Evolutionary conservation across 1,140 invertebrate genomes (phyloP), one percentile per base, ranked within the genome.

Genomic region (Macrotrachela quadricornifera): DNA sequence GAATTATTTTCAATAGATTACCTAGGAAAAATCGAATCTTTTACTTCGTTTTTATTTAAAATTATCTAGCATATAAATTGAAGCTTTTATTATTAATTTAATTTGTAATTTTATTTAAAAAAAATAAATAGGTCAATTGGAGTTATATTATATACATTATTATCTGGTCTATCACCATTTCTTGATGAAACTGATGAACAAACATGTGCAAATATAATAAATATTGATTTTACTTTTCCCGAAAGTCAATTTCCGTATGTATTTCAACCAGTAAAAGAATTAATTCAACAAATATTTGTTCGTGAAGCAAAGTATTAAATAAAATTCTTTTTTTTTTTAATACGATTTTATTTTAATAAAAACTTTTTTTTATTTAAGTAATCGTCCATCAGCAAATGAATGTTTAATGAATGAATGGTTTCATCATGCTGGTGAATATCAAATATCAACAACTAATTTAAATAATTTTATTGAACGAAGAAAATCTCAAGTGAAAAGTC

Each of bases 111-210:
- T n/a, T n/a, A n/a, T n/a, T n/a, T n/a, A n/a, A n/a, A n/a, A n/a
- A n/a, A n/a, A n/a, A n/a, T 46, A 56, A 50, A 11, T 54, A 65
- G 63, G 82, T 79, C 79, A 48, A 74, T 79, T 41, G 82, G 81
- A 16, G 81, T 83, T 36, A 76, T 84, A 50, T 68, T 83, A 53
- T 84, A 84, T 64, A 79, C 83, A 10, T 73, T 83, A 49, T 67
- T 84, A 36, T 81, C 79, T 70, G 77, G 77, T 16, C 70, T 81
- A 13, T 83, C 81, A 11, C 82, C 82, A 9, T 85, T 83, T 67
- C 66, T 83, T 42, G 81, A 83, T 61, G 81, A 84, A 61, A 82
- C 79, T 9, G 73, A 80, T 45, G 82, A 84, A 63, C 81, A 83
- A 68, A 84, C 82, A 1, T 83, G 79, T 45, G 77, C 80, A 8